Conservation (phyloP, 2,113 vertebrate species). For the Uria lomvia region DNA sequence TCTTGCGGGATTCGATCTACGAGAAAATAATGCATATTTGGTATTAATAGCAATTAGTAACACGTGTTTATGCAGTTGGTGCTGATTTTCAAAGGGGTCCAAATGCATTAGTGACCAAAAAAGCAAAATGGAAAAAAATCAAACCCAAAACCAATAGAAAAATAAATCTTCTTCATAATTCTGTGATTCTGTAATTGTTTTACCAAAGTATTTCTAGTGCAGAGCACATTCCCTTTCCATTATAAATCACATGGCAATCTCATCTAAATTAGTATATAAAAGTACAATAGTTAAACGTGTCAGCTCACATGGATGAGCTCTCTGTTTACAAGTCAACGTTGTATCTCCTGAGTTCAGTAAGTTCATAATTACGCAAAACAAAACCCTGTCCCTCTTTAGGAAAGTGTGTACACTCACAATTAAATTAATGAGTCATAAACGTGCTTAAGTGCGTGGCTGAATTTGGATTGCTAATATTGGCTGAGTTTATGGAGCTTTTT, state of each 20-base stretch:
- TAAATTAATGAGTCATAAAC: background rate
- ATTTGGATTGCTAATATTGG: background rate
- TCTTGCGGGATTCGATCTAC: conserved; percentile 81
- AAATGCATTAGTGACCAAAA: background rate
- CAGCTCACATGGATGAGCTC: background rate
- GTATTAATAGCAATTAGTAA: background rate
- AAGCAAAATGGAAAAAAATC: background rate
- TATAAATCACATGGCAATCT: background rate
- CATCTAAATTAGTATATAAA: background rate
- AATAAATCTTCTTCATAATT: background rate
- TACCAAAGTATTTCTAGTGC: background rate
- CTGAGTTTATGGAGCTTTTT: background rate
- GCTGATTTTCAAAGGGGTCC: background rate
- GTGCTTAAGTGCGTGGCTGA: background rate
- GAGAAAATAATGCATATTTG: background rate
- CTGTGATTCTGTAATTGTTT: background rate
- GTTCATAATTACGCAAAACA: background rate
- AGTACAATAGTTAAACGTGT: background rate
- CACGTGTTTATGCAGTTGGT: background rate
- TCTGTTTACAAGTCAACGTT: background rate
- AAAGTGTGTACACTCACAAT: background rate
- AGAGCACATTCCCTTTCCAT: background rate
- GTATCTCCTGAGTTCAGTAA: background rate
- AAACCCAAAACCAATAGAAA: background rate
- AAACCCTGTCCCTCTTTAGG: background rate